Percentiles rank a stretch among this genome's conserved stretches.
Conservation (phyloP, 35 echinoderm and acorn worm genomes). For the Diadema setosum region DNA sequence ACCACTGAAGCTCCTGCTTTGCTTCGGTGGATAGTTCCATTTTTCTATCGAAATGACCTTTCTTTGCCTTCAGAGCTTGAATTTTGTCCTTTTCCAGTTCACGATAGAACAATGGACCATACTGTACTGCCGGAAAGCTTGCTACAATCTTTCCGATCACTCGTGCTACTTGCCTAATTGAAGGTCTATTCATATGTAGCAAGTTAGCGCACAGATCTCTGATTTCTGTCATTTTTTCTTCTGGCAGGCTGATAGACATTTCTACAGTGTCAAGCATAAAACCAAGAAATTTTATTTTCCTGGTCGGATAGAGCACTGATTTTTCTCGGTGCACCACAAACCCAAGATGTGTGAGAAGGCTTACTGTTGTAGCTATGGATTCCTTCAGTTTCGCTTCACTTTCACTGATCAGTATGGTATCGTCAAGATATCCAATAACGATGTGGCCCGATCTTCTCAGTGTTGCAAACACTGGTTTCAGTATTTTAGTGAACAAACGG, state of each 20-base stretch:
- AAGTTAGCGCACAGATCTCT: conserved; percentile 1
- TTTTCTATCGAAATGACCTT: conserved; percentile 32
- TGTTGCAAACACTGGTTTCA: conserved; percentile 22
- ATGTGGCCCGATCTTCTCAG: neutral
- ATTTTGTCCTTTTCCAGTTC: conserved; percentile 47
- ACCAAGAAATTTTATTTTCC: neutral
- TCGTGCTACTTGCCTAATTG: conserved; percentile 27
- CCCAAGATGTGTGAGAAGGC: neutral
- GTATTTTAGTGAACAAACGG: conserved; percentile 46
- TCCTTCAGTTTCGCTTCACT: neutral
- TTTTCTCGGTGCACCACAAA: neutral
- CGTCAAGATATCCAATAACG: conserved; percentile 22
- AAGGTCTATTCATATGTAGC: neutral
- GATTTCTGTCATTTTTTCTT: neutral
- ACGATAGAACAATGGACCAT: conserved; percentile 56
- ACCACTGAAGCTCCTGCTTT: neutral
- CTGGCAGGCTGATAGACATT: neutral
- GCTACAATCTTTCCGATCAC: conserved; percentile 55
- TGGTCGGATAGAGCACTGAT: conserved; percentile 2
- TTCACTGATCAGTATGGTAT: neutral
- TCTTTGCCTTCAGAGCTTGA: neutral
- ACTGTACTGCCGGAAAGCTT: conserved; percentile 36
- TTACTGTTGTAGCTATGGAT: neutral
- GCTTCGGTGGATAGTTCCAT: neutral
- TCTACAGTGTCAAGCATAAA: neutral